Conservation (phyloP, 2,797 vertebrate species). For the Xenentodon cancila region DNA sequence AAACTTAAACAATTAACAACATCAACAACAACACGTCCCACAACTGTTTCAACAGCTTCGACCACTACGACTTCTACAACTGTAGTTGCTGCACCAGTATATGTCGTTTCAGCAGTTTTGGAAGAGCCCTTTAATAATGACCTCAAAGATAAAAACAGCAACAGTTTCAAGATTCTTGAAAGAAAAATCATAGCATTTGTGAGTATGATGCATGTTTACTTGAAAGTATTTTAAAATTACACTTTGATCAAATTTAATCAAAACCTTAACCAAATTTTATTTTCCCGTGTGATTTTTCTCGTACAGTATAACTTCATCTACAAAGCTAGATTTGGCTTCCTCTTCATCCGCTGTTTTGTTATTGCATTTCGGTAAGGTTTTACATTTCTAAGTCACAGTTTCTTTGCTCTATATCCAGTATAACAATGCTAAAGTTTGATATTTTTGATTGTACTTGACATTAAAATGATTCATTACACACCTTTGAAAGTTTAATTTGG, state of each 20-base stretch:
- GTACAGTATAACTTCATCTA: slow-evolving; percentile 5
- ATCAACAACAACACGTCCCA: too few relatives aligned
- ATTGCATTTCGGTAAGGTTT: slow-evolving; percentile 18
- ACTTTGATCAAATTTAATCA: not conserved
- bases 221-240: not conserved
- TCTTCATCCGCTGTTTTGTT: slow-evolving; percentile 3
- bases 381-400: not conserved
- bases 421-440: too few relatives aligned
- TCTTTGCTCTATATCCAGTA: not conserved
- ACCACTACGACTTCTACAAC: slow-evolving; percentile 2
- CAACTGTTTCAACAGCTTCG: too few relatives aligned
- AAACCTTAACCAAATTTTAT: not conserved
- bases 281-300: not conserved
- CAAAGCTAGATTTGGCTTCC: rapidly evolving
- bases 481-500: not conserved
- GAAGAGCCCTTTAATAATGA: not conserved
- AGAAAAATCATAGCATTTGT: slow-evolving; percentile 5
- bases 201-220: too few relatives aligned
- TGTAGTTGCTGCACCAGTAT: not conserved
- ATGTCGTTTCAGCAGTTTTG: not conserved
- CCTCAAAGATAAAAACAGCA: rapidly evolving
- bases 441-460: too few relatives aligned
- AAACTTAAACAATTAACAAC: too few relatives aligned
- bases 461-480: too few relatives aligned
- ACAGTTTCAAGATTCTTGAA: not conserved